These are phyloP conservation scores for Pteronura brasiliensis DNA, from an alignment of 2,113 vertebrate species.

Conservation along the genomic window DNA sequence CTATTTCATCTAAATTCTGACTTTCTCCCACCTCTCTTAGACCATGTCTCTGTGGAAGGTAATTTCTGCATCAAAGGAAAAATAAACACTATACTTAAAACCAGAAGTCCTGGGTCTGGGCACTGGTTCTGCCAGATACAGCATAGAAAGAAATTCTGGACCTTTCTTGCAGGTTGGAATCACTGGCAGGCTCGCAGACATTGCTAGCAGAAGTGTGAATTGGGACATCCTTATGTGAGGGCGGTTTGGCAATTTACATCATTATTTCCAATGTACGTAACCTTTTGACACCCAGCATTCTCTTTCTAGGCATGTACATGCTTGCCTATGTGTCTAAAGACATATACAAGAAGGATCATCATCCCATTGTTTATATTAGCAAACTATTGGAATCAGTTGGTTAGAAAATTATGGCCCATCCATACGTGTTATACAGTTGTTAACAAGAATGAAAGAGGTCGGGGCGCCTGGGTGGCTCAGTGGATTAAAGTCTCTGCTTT, in stretches of 20 bases:
- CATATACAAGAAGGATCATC: neutral
- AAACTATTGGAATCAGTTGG: neutral
- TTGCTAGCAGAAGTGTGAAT: neutral
- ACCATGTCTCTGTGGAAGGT: neutral
- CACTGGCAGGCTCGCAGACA: neutral
- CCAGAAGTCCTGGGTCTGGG: neutral
- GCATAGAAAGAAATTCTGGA: neutral
- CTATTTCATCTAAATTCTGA: neutral
- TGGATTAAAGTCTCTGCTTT: too few relatives aligned
- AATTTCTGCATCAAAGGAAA: neutral
- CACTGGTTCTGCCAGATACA: neutral
- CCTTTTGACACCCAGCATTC: neutral
- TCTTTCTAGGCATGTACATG: neutral
- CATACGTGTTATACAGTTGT: neutral
- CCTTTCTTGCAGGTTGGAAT: neutral
- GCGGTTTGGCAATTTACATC: neutral
- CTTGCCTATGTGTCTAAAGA: neutral
- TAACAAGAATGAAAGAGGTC: neutral
- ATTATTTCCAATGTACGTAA: neutral
- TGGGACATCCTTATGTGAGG: neutral
- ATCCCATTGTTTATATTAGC: neutral
- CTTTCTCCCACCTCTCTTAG: neutral
- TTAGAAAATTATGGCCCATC: neutral
- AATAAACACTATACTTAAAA: neutral
- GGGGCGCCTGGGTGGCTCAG: too few relatives aligned